These are phyloP conservation scores for Neodontobutis hainanensis DNA, from an alignment of 2,113 vertebrate species.

Conservation along the genomic window DNA sequence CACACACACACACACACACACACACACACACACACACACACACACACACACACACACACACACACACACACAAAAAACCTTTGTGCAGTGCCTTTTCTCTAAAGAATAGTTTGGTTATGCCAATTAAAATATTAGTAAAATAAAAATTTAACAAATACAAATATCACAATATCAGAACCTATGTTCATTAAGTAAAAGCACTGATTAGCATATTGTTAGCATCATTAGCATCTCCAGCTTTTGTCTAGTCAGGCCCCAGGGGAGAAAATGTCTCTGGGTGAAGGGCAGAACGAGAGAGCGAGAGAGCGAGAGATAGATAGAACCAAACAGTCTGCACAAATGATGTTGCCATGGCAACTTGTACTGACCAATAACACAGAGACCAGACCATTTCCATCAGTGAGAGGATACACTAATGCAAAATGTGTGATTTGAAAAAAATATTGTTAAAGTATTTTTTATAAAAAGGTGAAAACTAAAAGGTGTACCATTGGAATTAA, in stretches of 20 bases:
- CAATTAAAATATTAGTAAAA: too few species aligned
- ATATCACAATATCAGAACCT: not conserved
- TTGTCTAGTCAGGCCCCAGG: conserved; percentile 53
- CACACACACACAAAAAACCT: too few species aligned
- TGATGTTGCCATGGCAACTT: conserved; percentile 74
- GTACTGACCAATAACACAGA: conserved; percentile 33
- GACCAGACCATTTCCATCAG: too few species aligned
- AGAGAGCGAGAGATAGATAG: not conserved
- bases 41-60: too few species aligned
- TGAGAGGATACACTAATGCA: conserved; percentile 1
- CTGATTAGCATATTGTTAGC: conserved; percentile 49
- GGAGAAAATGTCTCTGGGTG: conserved; percentile 54
- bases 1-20: too few species aligned
- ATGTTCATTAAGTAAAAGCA: conserved; percentile 1
- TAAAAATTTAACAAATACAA: too few species aligned
- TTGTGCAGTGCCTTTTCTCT: too few species aligned
- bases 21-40: too few species aligned
- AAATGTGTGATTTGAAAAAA: not conserved
- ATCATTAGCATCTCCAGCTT: conserved; percentile 66
- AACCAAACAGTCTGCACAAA: conserved; percentile 35
- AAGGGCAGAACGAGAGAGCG: conserved; percentile 56
- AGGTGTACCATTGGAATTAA: not conserved
- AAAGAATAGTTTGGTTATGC: too few species aligned
- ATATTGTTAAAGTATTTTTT: not conserved
- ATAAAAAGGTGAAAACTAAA: not conserved